These are phyloP conservation scores for Aulostomus chinensis DNA, from an alignment of 2,797 vertebrate genomes.

Conservation along the genomic window DNA sequence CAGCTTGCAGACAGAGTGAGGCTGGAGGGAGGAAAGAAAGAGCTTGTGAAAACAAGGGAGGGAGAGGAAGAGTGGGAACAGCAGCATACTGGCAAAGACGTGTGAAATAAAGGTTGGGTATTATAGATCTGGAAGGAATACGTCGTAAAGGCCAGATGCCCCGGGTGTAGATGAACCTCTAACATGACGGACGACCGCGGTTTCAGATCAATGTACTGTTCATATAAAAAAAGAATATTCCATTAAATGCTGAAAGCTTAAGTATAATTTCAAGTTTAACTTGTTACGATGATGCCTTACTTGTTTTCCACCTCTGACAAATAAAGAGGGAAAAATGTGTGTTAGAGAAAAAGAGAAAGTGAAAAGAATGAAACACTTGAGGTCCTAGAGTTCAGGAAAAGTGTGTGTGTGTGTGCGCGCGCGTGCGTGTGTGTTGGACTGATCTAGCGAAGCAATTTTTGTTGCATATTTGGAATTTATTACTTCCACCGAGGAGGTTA, in stretches of 20 bases:
- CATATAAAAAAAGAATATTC: not conserved
- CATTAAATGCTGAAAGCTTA: not conserved
- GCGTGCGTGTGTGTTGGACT: not conserved
- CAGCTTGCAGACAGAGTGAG: constrained; percentile 61
- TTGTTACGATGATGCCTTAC: not conserved
- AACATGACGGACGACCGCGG: too few species aligned
- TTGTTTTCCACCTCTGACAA: constrained; percentile 4
- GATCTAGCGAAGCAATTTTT: not conserved
- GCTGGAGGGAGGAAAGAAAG: constrained; percentile 46
- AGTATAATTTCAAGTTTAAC: not conserved
- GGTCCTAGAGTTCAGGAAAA: constrained; percentile 30
- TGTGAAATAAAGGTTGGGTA: constrained; percentile 54
- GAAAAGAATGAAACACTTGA: not conserved
- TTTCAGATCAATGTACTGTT: too few species aligned
- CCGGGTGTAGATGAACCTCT: constrained; percentile 17
- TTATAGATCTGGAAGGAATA: constrained; percentile 30
- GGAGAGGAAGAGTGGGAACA: constrained; percentile 33
- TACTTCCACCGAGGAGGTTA: too few species aligned
- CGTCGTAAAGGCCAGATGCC: not conserved
- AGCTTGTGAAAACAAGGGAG: constrained; percentile 53
- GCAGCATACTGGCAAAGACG: constrained; percentile 37
- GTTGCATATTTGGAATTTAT: too few species aligned
- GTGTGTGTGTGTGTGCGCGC: not conserved
- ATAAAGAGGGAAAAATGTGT: not conserved
- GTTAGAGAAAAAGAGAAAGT: not conserved